phyloP scores from a whole-genome alignment of 1,140 invertebrate species.

The Dolichoris vasculosae region DNA sequence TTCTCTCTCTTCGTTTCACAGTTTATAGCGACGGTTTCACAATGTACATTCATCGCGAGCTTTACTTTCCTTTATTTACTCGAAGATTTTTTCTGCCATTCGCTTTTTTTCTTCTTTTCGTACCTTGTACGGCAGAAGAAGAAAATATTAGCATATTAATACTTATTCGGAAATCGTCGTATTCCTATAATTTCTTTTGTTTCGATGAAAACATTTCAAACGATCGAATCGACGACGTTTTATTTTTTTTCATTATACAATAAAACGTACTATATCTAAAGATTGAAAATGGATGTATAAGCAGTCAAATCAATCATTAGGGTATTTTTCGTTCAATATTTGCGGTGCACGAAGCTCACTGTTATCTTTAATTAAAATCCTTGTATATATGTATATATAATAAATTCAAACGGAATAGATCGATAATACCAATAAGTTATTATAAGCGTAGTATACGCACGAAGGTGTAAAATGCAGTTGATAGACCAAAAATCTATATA shows the following conservation, averaged over 20 bases:
- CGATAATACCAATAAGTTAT: constrained; percentile 10
- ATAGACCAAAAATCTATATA: not conserved
- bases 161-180: not conserved
- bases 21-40: not conserved
- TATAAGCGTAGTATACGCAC: not conserved
- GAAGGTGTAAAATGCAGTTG: not conserved
- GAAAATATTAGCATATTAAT: not conserved
- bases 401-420: constrained; percentile 21
- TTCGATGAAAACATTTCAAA: constrained; percentile 20
- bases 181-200: not conserved
- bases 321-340: not conserved
- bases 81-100: not conserved
- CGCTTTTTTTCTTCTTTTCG: not conserved
- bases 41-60: constrained; percentile 4
- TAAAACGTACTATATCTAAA: not conserved
- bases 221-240: constrained; percentile 8
- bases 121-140: not conserved
- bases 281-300: not conserved
- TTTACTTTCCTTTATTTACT: constrained; percentile 13
- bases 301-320: not conserved
- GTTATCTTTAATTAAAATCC: constrained; percentile 24
- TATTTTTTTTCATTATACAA: not conserved
- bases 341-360: not conserved
- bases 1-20: not conserved
- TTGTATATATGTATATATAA: not conserved